These are phyloP conservation scores for Cuculus canorus DNA, from an alignment of 2,797 vertebrate species.

Conservation along the genomic window DNA sequence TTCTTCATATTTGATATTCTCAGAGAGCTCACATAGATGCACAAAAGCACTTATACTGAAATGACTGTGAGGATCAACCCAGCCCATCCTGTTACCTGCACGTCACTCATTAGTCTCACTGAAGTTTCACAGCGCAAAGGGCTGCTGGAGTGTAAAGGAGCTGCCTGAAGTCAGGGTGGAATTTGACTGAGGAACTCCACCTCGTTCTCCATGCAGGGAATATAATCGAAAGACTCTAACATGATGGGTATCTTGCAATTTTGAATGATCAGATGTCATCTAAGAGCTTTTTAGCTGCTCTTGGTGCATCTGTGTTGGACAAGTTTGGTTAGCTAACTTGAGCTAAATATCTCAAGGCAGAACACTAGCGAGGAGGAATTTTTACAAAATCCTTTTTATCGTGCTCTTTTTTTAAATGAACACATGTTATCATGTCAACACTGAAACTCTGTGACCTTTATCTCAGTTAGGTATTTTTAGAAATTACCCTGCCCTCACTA, in stretches of 20 bases:
- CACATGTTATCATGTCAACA: neutral
- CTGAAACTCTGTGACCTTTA: neutral
- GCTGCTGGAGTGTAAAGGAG: neutral
- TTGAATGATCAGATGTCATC: neutral
- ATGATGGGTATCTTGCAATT: neutral
- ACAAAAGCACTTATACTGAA: neutral
- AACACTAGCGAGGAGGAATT: neutral
- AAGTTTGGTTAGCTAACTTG: neutral
- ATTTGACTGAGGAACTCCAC: neutral
- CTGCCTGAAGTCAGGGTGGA: neutral
- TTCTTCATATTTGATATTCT: neutral
- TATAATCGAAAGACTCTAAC: neutral
- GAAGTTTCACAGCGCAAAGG: neutral
- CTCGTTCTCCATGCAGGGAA: rapidly evolving
- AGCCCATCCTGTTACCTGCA: neutral
- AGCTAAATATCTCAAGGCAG: neutral
- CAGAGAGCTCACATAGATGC: neutral
- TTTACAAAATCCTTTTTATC: neutral
- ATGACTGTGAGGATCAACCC: rapidly evolving
- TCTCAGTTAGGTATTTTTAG: neutral
- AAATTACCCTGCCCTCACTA: neutral
- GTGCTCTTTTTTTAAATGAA: neutral
- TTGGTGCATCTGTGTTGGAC: neutral
- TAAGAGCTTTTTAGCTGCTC: neutral
- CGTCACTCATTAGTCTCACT: rapidly evolving